phyloP scores from a whole-genome alignment of 2,113 vertebrate genomes.

The Phasianus colchicus region DNA sequence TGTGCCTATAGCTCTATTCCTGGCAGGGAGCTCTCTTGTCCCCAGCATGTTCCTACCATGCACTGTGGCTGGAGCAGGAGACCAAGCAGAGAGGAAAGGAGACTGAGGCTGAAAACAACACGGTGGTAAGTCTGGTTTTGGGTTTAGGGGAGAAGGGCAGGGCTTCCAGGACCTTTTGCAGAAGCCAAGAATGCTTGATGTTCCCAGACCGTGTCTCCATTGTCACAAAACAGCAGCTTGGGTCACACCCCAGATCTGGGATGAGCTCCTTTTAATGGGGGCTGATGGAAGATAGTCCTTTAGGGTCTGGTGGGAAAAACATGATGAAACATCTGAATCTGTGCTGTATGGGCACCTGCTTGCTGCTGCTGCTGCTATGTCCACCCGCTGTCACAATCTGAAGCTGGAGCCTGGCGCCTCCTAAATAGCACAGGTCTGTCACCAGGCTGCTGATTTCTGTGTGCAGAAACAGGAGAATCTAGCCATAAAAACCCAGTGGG shows the following conservation, averaged over 20 bases:
- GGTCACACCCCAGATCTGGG: background rate
- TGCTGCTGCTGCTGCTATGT: fast-evolving
- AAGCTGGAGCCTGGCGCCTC: background rate
- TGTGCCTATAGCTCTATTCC: background rate
- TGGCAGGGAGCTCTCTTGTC: fast-evolving
- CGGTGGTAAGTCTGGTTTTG: background rate
- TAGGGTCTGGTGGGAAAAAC: background rate
- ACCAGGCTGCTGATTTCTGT: fast-evolving
- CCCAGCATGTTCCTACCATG: background rate
- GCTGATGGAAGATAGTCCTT: background rate
- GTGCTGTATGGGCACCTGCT: background rate
- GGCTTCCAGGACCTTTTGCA: background rate
- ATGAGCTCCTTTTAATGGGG: background rate
- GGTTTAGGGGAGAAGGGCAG: background rate
- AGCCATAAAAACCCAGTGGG: background rate
- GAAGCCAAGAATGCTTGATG: fast-evolving
- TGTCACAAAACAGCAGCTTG: fast-evolving
- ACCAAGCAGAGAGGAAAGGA: fast-evolving
- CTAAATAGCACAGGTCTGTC: background rate
- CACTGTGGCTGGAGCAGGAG: fast-evolving
- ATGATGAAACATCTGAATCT: background rate
- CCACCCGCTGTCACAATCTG: background rate
- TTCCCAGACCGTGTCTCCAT: fast-evolving
- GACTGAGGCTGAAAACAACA: background rate
- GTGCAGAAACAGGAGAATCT: fast-evolving